Percentiles rank a stretch among this genome's conserved stretches.
Conservation (phyloP, 2,888 invertebrate genomes). For the Nineta flava region DNA sequence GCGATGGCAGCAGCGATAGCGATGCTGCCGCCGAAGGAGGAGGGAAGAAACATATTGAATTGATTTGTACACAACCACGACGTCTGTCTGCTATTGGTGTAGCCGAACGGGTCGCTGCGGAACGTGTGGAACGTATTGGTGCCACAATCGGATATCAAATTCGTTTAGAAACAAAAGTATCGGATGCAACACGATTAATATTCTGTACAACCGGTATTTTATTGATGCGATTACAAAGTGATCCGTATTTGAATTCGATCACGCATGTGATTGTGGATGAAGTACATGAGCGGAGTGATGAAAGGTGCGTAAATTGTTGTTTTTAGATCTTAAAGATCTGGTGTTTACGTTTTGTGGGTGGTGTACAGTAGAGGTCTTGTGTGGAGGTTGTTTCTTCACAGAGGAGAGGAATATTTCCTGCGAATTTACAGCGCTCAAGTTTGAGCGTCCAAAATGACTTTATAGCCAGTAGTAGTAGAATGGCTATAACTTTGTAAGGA, state of each 20-base stretch:
- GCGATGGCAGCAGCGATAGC: too few species aligned
- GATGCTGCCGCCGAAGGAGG: too few species aligned
- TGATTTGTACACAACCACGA: constrained; percentile 85
- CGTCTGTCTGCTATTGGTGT: constrained; percentile 84
- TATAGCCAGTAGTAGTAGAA: too few species aligned
- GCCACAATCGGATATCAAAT: constrained; percentile 57
- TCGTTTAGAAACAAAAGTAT: constrained; percentile 61
- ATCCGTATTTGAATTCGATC: constrained; percentile 55
- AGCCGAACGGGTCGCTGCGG: constrained; percentile 79
- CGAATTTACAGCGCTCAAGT: too few species aligned
- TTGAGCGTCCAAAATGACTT: too few species aligned
- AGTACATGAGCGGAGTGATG: constrained; percentile 82
- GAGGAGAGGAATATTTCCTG: too few species aligned
- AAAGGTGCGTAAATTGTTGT: constrained; percentile 43
- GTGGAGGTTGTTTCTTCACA: too few species aligned
- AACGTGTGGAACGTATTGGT: constrained; percentile 65
- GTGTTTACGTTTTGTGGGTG: too few species aligned
- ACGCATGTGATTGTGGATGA: constrained; percentile 82
- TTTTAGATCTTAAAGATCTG: too few species aligned
- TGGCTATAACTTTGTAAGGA: too few species aligned
- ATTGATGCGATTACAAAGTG: constrained; percentile 64
- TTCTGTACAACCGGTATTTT: constrained; percentile 92
- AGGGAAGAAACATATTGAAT: constrained; percentile 54
- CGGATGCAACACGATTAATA: constrained; percentile 60
- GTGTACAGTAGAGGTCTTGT: too few species aligned